Percentiles rank a stretch among this genome's conserved stretches.
Evolutionary conservation across 2,113 vertebrate genomes (phyloP).

Genomic region (Erythrolamprus reginae): DNA sequence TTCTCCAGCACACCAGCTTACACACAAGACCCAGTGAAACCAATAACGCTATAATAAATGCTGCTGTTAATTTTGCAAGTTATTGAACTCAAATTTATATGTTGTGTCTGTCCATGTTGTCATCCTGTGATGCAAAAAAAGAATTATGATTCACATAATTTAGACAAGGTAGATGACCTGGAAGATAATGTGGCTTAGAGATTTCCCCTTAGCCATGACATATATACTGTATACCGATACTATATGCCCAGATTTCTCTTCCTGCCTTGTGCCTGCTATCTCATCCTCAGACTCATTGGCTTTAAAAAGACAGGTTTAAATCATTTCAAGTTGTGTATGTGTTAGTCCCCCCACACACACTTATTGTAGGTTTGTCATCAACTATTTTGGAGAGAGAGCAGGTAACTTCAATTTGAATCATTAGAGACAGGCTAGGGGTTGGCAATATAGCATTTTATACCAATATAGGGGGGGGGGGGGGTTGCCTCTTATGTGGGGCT

Average conservation of each 20-base stretch:
- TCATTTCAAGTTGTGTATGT: background rate
- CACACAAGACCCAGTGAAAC: background rate
- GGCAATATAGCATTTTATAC: background rate
- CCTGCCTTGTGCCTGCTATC: background rate
- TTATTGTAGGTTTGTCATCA: background rate
- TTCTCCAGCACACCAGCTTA: background rate
- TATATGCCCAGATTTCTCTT: background rate
- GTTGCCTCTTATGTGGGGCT: background rate
- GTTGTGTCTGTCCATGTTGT: background rate
- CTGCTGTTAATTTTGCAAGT: background rate
- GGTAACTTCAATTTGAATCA: background rate
- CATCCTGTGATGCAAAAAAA: background rate
- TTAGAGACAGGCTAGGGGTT: background rate
- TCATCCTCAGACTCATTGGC: background rate
- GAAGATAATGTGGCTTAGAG: background rate
- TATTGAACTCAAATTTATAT: background rate
- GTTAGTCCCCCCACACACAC: background rate
- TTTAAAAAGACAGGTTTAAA: background rate
- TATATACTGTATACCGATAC: background rate
- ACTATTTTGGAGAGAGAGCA: background rate
- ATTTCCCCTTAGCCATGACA: background rate
- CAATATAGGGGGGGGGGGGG: too few species aligned
- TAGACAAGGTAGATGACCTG: background rate
- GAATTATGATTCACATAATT: background rate
- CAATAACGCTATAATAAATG: background rate